phyloP scores from a whole-genome alignment of 2,888 invertebrate genomes.

The Amphimallon solstitiale region DNA sequence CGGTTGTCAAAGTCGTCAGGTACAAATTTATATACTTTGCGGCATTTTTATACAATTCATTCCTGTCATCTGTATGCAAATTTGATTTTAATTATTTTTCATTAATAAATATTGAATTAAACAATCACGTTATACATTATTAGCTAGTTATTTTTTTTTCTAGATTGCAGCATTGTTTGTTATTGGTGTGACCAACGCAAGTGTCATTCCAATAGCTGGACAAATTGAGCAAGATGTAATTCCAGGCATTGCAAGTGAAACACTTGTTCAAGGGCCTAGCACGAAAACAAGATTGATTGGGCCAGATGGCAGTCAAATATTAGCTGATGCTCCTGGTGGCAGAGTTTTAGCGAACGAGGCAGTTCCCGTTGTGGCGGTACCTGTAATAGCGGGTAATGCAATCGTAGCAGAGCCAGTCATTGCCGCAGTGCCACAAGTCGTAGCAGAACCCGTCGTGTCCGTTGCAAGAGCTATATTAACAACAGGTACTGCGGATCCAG shows the following conservation, averaged over 20 bases:
- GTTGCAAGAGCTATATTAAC: slow-evolving; percentile 1
- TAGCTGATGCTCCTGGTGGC: slow-evolving; percentile 42
- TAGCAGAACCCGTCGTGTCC: slow-evolving; percentile 29
- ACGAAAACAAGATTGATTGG: slow-evolving; percentile 41
- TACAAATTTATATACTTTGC: no score
- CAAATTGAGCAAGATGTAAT: slow-evolving; percentile 38
- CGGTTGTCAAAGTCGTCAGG: no score
- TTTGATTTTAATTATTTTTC: no score
- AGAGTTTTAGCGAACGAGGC: slow-evolving; percentile 32
- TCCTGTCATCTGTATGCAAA: no score
- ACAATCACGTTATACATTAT: no score
- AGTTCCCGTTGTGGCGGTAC: slow-evolving; percentile 7
- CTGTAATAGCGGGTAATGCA: slow-evolving; percentile 24
- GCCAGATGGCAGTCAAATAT: slow-evolving; percentile 43
- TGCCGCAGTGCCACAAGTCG: slow-evolving; percentile 17
- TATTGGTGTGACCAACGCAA: slow-evolving; percentile 39
- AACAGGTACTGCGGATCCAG: slow-evolving; percentile 19
- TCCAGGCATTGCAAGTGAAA: slow-evolving; percentile 35
- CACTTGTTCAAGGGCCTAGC: slow-evolving; percentile 43
- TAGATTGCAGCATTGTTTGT: slow-evolving; percentile 23
- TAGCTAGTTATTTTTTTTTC: slow-evolving; percentile 1
- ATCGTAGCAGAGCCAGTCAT: slow-evolving; percentile 18
- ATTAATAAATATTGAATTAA: no score
- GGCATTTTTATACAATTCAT: no score
- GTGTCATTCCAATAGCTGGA: slow-evolving; percentile 36